Evolutionary conservation across 2,888 invertebrate genomes (phyloP).

Genomic region (Caenorhabditis sp.): DNA sequence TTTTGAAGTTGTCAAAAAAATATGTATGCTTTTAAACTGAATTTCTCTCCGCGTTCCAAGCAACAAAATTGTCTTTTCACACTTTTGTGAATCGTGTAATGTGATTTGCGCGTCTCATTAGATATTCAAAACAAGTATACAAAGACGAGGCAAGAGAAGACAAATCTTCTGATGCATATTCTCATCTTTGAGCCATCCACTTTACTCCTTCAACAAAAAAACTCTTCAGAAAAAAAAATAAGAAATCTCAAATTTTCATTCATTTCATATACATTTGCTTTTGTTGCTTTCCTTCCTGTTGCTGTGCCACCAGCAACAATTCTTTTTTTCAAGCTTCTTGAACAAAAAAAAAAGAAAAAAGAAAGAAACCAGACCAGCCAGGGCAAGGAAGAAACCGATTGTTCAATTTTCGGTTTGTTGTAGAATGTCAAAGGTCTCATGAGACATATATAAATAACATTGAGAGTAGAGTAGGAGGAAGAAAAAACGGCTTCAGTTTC

Average conservation of each 20-base stretch:
- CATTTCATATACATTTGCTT: background rate
- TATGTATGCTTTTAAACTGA: no score
- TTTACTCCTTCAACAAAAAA: background rate
- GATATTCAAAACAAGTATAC: background rate
- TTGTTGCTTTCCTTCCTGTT: background rate
- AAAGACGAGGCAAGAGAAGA: background rate
- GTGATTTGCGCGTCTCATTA: slow-evolving; percentile 1
- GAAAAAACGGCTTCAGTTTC: no score
- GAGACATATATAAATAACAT: background rate
- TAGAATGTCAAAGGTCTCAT: slow-evolving; percentile 1
- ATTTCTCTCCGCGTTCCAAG: no score
- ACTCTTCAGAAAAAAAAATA: no score
- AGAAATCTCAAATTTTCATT: background rate
- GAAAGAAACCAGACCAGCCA: background rate
- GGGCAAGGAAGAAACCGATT: background rate
- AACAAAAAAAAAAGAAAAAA: background rate
- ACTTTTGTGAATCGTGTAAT: background rate
- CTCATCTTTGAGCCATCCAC: background rate
- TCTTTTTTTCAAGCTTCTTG: background rate
- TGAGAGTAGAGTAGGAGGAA: background rate
- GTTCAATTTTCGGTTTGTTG: slow-evolving; percentile 1
- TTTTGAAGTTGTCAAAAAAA: no score
- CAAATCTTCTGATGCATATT: background rate
- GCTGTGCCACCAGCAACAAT: background rate
- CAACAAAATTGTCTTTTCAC: no score